phyloP scores from a whole-genome alignment of 2,888 invertebrate genomes.

The Xanthorhoe spadicearia region DNA sequence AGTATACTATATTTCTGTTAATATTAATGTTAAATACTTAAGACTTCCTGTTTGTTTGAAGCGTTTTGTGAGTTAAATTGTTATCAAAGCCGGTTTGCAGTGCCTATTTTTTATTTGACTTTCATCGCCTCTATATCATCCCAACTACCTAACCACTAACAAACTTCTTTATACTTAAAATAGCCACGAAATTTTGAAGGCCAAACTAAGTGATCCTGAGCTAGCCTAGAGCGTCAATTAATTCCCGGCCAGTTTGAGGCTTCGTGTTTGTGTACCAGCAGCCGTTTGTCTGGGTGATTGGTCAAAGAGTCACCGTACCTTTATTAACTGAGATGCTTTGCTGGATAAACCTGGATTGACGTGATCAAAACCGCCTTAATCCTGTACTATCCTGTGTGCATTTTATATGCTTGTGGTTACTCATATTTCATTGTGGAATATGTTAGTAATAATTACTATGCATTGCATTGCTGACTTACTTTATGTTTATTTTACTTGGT shows the following conservation, averaged over 20 bases:
- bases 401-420: not conserved
- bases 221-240: constrained; percentile 24
- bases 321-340: constrained; percentile 22
- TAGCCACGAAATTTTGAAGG: not conserved
- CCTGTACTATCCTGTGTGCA: not conserved
- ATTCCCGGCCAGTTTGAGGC: constrained; percentile 25
- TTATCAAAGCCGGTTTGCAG: too few species aligned
- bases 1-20: too few species aligned
- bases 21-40: too few species aligned
- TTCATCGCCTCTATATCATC: too few species aligned
- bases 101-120: too few species aligned
- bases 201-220: not conserved
- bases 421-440: too few species aligned
- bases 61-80: too few species aligned
- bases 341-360: not conserved
- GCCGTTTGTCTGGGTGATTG: constrained; percentile 26
- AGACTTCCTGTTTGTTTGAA: too few species aligned
- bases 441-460: too few species aligned
- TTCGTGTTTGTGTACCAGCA: constrained; percentile 31
- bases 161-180: not conserved
- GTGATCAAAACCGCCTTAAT: not conserved
- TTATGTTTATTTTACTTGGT: too few species aligned
- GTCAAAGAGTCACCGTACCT: constrained; percentile 28
- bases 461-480: too few species aligned
- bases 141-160: not conserved